Conservation (phyloP, 2,113 vertebrate species). For the Siniperca chuatsi region DNA sequence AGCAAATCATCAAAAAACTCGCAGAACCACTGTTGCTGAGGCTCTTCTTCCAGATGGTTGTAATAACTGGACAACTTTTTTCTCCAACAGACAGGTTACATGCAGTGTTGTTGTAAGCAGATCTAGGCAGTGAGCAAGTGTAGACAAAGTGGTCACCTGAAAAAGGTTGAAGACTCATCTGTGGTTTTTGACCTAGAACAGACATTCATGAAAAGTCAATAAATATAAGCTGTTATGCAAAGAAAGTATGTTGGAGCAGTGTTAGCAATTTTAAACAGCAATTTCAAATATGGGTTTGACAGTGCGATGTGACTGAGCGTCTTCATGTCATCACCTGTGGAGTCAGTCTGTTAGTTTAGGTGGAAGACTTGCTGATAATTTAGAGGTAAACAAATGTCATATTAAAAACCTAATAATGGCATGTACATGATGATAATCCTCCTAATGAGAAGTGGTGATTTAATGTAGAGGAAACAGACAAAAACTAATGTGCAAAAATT, state of each 20-base stretch:
- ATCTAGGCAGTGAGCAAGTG: constrained; percentile 12
- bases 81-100: constrained; percentile 58
- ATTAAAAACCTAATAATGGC: neutral
- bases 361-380: no score
- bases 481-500: neutral
- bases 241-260: no score
- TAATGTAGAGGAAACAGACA: neutral
- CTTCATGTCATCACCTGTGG: no score
- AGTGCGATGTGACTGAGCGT: no score
- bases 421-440: neutral
- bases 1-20: neutral
- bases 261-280: no score
- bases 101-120: neutral
- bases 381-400: neutral
- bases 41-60: rapidly evolving
- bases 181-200: constrained; percentile 19
- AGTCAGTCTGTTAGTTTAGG: no score
- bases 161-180: neutral
- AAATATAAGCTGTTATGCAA: neutral
- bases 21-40: neutral
- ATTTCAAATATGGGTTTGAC: no score
- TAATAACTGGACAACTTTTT: rapidly evolving
- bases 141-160: rapidly evolving
- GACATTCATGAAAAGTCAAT: neutral
- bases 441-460: no score